Percentiles rank a stretch among this genome's conserved stretches.
Conservation (phyloP, 2,797 vertebrate species). For the Streptopelia turtur region DNA sequence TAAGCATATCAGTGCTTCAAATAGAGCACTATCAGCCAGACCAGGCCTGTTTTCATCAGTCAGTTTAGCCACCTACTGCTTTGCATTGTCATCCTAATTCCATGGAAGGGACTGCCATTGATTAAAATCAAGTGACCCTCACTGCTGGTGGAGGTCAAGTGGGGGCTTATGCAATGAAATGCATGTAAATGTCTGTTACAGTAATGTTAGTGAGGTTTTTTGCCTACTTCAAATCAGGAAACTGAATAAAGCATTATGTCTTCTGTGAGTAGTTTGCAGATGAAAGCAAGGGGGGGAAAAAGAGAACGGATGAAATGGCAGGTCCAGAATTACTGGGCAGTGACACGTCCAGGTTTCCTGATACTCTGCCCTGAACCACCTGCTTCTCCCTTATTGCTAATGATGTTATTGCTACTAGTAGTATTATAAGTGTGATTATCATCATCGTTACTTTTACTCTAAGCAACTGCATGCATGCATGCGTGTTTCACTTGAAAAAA, state of each 20-base stretch:
- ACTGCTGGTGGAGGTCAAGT: constrained; percentile 41
- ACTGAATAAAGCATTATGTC: neutral
- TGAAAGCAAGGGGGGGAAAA: neutral
- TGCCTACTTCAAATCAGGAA: neutral
- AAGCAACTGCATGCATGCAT: constrained; percentile 7
- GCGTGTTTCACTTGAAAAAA: constrained; percentile 27
- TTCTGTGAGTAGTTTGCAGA: neutral
- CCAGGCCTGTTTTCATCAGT: constrained; percentile 33
- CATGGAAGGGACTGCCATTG: constrained; percentile 1
- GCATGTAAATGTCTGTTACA: neutral
- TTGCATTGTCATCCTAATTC: constrained; percentile 37
- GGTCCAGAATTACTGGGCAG: neutral
- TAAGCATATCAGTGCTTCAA: constrained; percentile 55
- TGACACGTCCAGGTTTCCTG: neutral
- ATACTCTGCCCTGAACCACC: neutral
- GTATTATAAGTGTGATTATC: neutral
- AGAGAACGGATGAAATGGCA: neutral
- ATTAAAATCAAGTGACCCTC: constrained; percentile 56
- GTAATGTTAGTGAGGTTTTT: neutral
- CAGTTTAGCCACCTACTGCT: constrained; percentile 39
- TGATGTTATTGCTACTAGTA: neutral
- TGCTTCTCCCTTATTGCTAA: constrained; percentile 36
- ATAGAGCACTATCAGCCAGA: constrained; percentile 33
- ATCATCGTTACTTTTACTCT: constrained; percentile 29
- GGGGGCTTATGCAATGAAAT: neutral